Percentiles rank a stretch among this genome's conserved stretches.
These are phyloP conservation scores for Tamandua tetradactyla DNA, from an alignment of 2,797 vertebrate genomes.

Conservation along the genomic window DNA sequence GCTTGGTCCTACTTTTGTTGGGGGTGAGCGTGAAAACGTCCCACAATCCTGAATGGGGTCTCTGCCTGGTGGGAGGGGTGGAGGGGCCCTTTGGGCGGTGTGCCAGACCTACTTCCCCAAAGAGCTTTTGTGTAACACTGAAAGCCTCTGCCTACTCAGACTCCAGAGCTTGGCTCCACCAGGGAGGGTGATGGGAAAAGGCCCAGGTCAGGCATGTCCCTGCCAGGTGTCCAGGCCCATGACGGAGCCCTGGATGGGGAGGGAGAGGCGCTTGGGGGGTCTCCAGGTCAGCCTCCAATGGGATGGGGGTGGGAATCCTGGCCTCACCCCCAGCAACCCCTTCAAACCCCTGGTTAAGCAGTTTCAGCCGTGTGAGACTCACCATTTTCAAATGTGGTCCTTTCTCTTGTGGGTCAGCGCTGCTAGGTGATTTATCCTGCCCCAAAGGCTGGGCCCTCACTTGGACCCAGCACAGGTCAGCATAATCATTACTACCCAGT, in stretches of 20 bases:
- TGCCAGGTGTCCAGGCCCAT: neutral
- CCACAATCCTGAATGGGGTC: neutral
- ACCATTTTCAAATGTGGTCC: neutral
- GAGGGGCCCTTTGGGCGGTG: neutral
- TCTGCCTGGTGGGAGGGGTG: neutral
- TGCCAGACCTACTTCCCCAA: neutral
- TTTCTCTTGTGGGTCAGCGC: neutral
- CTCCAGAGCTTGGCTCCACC: too few species aligned
- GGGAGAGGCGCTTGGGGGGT: accelerated
- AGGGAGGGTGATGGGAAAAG: neutral
- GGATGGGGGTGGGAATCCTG: neutral
- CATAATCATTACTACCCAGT: too few species aligned
- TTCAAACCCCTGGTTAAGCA: neutral
- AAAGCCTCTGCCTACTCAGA: neutral
- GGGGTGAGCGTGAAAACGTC: neutral
- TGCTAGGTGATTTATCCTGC: neutral
- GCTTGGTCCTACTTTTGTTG: accelerated
- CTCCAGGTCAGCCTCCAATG: neutral
- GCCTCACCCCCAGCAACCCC: neutral
- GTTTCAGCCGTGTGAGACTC: neutral
- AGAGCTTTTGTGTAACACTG: too few species aligned
- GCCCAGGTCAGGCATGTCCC: neutral
- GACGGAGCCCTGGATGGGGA: neutral
- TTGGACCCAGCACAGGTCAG: too few species aligned
- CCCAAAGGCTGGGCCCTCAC: neutral